Percentiles rank a stretch among this genome's conserved stretches.
Evolutionary conservation across 2,113 vertebrate species (phyloP).

Genomic region (Lepisosteus osseus): DNA sequence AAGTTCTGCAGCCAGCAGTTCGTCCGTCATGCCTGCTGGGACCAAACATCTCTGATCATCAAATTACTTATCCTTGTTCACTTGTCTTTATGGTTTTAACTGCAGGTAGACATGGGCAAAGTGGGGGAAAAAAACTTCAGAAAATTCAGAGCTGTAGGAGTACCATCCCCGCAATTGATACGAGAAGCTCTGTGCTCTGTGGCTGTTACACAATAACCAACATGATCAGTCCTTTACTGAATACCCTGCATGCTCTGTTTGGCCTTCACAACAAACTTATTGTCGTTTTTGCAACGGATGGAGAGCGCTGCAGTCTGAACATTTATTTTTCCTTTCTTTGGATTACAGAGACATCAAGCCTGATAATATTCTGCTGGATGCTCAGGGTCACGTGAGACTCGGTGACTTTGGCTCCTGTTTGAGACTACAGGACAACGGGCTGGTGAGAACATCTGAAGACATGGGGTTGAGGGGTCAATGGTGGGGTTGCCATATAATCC

Average conservation of each 20-base stretch:
- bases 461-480: too few species aligned
- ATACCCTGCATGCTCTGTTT: background rate
- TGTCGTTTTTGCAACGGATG: background rate
- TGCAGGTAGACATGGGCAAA: too few species aligned
- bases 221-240: too few species aligned
- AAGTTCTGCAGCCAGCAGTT: too few species aligned
- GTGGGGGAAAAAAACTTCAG: too few species aligned
- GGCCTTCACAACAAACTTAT: background rate
- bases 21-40: too few species aligned
- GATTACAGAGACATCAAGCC: conserved; percentile 78
- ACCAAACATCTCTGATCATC: too few species aligned
- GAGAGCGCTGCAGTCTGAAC: background rate
- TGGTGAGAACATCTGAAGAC: conserved; percentile 51
- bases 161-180: background rate
- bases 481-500: too few species aligned
- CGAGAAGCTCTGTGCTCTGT: background rate
- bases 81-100: too few species aligned
- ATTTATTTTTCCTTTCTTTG: background rate
- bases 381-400: conserved; percentile 72
- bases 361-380: conserved; percentile 79
- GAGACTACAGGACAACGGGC: conserved; percentile 67
- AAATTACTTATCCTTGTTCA: too few species aligned
- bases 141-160: too few species aligned
- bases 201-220: too few species aligned
- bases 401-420: conserved; percentile 84